These are phyloP conservation scores for Limnephilus lunatus DNA, from an alignment of 2,888 invertebrate genomes.

Conservation along the genomic window DNA sequence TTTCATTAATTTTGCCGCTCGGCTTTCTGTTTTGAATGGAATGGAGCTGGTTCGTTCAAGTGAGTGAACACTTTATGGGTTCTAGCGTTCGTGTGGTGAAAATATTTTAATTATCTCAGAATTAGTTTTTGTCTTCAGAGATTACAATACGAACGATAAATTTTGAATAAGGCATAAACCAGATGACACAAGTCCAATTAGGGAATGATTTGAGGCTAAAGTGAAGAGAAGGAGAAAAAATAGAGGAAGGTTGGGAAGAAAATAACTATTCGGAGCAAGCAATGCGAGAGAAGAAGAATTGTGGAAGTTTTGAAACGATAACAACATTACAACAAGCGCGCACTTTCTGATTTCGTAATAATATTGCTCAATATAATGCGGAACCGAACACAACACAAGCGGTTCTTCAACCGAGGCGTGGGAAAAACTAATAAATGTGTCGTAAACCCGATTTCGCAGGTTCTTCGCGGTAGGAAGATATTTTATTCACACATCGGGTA, in stretches of 20 bases:
- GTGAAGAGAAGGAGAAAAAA: neutral
- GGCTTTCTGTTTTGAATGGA: too few relatives aligned
- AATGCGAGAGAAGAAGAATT: neutral
- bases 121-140: too few relatives aligned
- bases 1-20: too few relatives aligned
- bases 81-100: too few relatives aligned
- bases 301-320: neutral
- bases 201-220: neutral
- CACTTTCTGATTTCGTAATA: neutral
- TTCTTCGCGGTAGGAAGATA: neutral
- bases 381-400: neutral
- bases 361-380: neutral
- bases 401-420: neutral
- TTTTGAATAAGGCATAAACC: too few relatives aligned
- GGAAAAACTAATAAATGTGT: slow-evolving; percentile 14
- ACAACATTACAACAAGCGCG: neutral
- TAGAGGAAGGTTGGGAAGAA: neutral
- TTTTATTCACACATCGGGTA: neutral
- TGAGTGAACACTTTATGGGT: too few relatives aligned
- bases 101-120: too few relatives aligned
- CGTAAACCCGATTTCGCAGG: neutral
- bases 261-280: neutral
- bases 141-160: too few relatives aligned
- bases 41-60: too few relatives aligned
- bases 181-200: too few relatives aligned